Base-by-base conservation (phyloP, 35 echinoderm and acorn worm genomes). In the Heliocidaris tuberculata region DNA sequence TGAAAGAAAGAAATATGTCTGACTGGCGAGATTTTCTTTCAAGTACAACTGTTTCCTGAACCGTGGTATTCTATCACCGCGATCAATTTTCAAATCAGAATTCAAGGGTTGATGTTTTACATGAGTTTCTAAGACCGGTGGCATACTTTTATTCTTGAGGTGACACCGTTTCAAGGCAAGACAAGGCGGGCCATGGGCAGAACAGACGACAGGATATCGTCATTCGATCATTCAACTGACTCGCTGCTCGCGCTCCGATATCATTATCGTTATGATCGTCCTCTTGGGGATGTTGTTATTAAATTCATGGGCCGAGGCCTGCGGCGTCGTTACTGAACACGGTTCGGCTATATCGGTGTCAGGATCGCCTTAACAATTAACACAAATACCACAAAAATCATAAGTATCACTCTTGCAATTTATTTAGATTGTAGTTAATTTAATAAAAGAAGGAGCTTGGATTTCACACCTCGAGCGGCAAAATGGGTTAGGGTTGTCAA, bases 221-320 rank as follows among this genome's bases (percentile, higher is more conserved):
- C 65, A 78, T 78, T 78, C 27, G 65, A 78, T 78, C 15, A 78
- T 78, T 78, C 65, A 78, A 78, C 65, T 19, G 17, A 78, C 52
- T 56, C 52, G 52, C 10, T 56, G 15, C 52, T 10, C 7, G 65
- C 21, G 27, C 65, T 78, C 21, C 65, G 65, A 78, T 78, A 78
- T 78, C 65, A 78, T 78, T 78, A 78, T 78, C 65, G 27, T 19
- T 78, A 78, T 78, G 65, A 78, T 78, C 65, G 65, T 78, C 65
- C 65, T 42, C 27, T 24, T 78, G 8, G 65, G 65, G 17, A n/a
- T n/a, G 65, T n/a, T 24, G 4, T 78, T 78, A 27, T 78, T 78
- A 78, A 21, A 78, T 27, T 78, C 65, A n/a, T 78, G 17, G 27
- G 21, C 19, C 65, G 17, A 19, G 17, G 27, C 65, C 21, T n/a